Conservation (phyloP, 2,888 invertebrate species). For the Hermaeophaga mercurialis region DNA sequence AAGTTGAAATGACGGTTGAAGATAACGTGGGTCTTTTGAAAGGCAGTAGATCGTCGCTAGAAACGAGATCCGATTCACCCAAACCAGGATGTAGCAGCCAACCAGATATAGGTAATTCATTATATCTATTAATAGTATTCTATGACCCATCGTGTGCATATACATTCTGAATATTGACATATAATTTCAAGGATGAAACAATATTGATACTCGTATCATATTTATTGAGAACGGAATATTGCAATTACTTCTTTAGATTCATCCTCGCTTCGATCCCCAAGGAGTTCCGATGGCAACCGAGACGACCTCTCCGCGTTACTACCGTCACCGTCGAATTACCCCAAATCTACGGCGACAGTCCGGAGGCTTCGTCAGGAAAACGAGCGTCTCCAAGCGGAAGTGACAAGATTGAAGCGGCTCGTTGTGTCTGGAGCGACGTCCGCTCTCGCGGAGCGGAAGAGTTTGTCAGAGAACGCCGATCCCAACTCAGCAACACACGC, state of each 20-base stretch:
- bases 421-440: conserved; percentile 69
- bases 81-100: conserved; percentile 55
- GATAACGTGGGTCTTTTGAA: conserved; percentile 46
- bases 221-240: no score
- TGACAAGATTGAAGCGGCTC: conserved; percentile 70
- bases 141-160: background rate
- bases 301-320: conserved; percentile 49
- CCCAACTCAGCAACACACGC: conserved; percentile 54
- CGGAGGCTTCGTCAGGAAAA: conserved; percentile 75
- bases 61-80: conserved; percentile 52
- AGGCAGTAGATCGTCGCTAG: conserved; percentile 48
- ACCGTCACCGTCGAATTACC: conserved; percentile 50
- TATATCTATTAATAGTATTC: background rate
- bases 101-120: conserved; percentile 49
- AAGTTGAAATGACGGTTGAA: conserved; percentile 48
- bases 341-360: conserved; percentile 60
- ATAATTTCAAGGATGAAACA: no score
- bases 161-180: no score
- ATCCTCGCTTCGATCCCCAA: conserved; percentile 52
- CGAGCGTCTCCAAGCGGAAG: conserved; percentile 75
- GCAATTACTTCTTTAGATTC: conserved; percentile 43
- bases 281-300: conserved; percentile 50
- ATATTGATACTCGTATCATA: no score
- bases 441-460: conserved; percentile 61
- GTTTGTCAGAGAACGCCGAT: conserved; percentile 55